Base-by-base conservation (phyloP, 2,888 invertebrate species). In the Anaspis maculata region DNA sequence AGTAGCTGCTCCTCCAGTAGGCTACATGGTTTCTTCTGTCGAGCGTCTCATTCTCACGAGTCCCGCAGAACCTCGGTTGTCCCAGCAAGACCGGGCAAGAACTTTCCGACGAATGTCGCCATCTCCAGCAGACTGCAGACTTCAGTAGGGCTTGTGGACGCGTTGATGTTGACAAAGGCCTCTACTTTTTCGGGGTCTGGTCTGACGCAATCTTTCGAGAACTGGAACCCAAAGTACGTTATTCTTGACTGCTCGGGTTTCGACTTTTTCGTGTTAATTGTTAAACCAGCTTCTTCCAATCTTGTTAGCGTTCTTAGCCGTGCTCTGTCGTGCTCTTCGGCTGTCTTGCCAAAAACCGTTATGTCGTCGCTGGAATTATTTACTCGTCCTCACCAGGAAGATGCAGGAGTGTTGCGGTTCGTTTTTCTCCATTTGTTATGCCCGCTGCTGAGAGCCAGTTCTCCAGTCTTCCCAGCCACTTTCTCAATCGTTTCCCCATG, bases 21-120 rank as follows among this genome's bases (percentile, higher is more conserved):
- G 10, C 25, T 15, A 22, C 34, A 27, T 25, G 16, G 24, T 24
- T 12, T 15, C 23, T 39, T 13, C 32, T 24, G 19, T 27, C 29
- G 13, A 27, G 16, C 30, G 14, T n/a, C 48, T 74, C 3, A 65
- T 66, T 24, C 67, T 73, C 6, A 75, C 75, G 35, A 10, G 13
- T 35, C n/a, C 15, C 34, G 21, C 14, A 39, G 3, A 3, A 10
- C 7, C n/a, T 16, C 21, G 10, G 39, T 39, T 4, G 25, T 28
- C 9, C 32, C 12, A 11, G 42, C 25, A 2, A 40, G 21, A 25
- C 35, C 38, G 5, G 41, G 43, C 4, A 41, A 13, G 30, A 43
- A 38, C 30, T 37, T 34, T 10, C 27, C 24, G 16, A 36, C n/a
- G 25, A 21, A 44, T 12, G 30, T 42, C 16, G 37, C 9, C 41